Evolutionary conservation across 2,113 vertebrate genomes (phyloP).

Genomic region (Vulpes vulpes): DNA sequence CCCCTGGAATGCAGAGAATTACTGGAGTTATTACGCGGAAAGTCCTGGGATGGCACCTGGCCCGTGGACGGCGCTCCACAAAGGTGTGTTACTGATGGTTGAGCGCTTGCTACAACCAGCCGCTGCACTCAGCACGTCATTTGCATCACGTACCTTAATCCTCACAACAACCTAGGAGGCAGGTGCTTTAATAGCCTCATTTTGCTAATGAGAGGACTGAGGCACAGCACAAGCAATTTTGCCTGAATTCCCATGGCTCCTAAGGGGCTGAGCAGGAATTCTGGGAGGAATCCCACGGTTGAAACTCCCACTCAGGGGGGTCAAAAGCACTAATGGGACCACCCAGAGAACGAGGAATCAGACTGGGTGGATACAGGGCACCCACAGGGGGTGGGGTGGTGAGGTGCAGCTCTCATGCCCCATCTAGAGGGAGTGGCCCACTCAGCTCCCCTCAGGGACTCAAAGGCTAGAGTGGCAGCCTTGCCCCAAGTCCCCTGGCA

Average conservation of each 20-base stretch:
- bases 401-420: not conserved
- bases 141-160: not conserved
- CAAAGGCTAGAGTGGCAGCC: not conserved
- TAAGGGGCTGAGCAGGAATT: not conserved
- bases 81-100: no score
- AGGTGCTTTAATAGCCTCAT: not conserved
- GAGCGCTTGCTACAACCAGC: not conserved
- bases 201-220: not conserved
- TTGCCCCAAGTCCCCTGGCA: not conserved
- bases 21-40: not conserved
- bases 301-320: not conserved
- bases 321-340: not conserved
- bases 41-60: not conserved
- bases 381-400: fast-evolving
- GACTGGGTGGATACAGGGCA: not conserved
- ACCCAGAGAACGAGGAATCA: not conserved
- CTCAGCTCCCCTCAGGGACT: not conserved
- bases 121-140: not conserved
- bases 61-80: not conserved
- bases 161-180: not conserved
- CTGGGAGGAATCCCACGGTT: not conserved
- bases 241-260: not conserved
- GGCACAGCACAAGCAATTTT: not conserved
- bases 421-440: not conserved
- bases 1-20: not conserved